Evolutionary conservation across 2,113 vertebrate species (phyloP).

Genomic region (Onychorhynchus coronatus): DNA sequence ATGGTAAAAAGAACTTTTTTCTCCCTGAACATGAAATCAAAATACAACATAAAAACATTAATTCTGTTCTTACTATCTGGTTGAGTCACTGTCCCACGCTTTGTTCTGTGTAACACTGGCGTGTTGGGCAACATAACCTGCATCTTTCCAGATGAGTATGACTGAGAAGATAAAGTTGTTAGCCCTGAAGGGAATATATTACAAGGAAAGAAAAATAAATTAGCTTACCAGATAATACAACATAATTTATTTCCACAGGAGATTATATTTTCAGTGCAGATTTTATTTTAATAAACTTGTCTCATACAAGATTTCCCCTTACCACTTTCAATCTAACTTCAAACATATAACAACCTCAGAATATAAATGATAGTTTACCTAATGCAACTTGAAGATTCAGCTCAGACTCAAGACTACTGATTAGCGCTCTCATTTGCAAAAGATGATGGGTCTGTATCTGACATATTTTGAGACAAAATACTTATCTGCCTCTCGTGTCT

Average conservation of each 20-base stretch:
- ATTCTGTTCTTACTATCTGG: background rate
- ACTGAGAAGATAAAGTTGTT: background rate
- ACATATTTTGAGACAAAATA: background rate
- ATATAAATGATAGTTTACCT: slow-evolving; percentile 17
- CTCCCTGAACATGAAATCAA: background rate
- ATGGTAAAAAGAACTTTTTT: background rate
- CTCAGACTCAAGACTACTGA: background rate
- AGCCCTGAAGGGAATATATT: background rate
- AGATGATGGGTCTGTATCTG: background rate
- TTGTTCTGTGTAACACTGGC: background rate
- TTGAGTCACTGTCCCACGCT: background rate
- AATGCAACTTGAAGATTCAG: background rate
- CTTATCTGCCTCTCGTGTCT: background rate
- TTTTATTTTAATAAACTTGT: slow-evolving; percentile 18
- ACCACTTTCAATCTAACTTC: background rate
- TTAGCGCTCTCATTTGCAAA: slow-evolving; percentile 18
- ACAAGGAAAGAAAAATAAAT: background rate
- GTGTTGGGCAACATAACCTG: background rate
- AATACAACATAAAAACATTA: background rate
- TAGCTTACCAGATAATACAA: background rate
- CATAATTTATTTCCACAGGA: background rate
- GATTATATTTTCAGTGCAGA: background rate
- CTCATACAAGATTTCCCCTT: background rate
- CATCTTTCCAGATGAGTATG: background rate
- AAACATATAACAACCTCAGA: background rate